phyloP scores from a whole-genome alignment of 2,797 vertebrate genomes.

The Podargus strigoides region DNA sequence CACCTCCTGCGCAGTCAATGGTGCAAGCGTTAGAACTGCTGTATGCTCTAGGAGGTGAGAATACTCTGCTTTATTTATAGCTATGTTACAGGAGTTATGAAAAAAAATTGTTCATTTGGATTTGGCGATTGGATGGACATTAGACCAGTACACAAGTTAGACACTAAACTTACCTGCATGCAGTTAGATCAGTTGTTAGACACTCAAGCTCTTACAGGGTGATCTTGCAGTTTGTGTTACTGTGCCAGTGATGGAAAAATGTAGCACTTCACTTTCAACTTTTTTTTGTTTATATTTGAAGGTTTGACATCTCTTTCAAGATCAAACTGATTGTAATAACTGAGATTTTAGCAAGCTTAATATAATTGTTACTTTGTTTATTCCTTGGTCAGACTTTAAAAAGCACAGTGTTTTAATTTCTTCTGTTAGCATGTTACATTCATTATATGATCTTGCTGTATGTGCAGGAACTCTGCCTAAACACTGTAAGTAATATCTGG shows the following conservation, averaged over 20 bases:
- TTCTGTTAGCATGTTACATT: background rate
- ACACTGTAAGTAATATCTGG: background rate
- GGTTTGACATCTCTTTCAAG: background rate
- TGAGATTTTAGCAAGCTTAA: background rate
- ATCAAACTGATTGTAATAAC: background rate
- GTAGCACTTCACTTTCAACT: no score
- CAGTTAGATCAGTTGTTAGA: background rate
- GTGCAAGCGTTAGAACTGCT: slow-evolving; percentile 97
- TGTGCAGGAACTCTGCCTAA: background rate
- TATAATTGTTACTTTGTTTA: background rate
- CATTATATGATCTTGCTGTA: background rate
- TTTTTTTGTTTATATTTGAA: no score
- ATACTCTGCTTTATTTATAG: background rate
- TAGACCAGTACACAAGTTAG: background rate
- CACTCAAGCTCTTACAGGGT: background rate
- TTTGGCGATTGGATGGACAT: background rate
- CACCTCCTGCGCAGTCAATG: slow-evolving; percentile 97
- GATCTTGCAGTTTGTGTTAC: background rate
- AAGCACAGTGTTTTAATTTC: background rate
- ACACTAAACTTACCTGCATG: background rate
- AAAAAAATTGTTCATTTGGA: background rate
- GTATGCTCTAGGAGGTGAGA: slow-evolving; percentile 93
- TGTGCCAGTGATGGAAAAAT: background rate
- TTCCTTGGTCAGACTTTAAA: background rate
- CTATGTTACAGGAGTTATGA: background rate